phyloP scores from a whole-genome alignment of 2,797 vertebrate species.

The Sebastes iracundus region DNA sequence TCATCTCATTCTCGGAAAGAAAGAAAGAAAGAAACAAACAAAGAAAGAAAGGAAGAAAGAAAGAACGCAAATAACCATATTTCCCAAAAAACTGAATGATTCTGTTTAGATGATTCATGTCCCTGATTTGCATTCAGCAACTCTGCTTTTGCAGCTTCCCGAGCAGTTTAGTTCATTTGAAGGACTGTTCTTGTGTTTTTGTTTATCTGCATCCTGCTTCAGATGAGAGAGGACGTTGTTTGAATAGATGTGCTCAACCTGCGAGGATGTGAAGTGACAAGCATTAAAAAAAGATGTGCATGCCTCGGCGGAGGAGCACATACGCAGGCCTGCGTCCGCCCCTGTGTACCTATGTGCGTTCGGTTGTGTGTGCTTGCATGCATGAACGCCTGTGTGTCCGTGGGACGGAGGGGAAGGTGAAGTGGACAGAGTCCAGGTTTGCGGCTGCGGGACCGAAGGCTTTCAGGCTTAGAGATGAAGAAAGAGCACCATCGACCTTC shows the following conservation, averaged over 20 bases:
- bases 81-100: background rate
- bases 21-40: background rate
- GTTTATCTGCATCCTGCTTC: conserved; percentile 6
- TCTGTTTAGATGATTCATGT: background rate
- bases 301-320: conserved; percentile 9
- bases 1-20: background rate
- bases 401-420: conserved; percentile 1
- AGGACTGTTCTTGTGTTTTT: conserved; percentile 9
- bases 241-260: conserved; percentile 35
- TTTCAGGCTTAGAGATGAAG: conserved; percentile 31
- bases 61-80: background rate
- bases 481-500: conserved; percentile 32
- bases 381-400: background rate
- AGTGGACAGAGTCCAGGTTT: conserved; percentile 3
- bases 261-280: conserved; percentile 45
- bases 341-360: background rate
- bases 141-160: background rate
- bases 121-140: background rate
- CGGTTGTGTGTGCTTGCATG: conserved; percentile 6
- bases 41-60: too few relatives aligned
- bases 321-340: background rate
- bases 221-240: conserved; percentile 28
- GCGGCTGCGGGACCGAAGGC: background rate
- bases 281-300: conserved; percentile 61
- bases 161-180: background rate